Base-by-base conservation (phyloP, 2,113 vertebrate genomes). In the Antigone vipio region DNA sequence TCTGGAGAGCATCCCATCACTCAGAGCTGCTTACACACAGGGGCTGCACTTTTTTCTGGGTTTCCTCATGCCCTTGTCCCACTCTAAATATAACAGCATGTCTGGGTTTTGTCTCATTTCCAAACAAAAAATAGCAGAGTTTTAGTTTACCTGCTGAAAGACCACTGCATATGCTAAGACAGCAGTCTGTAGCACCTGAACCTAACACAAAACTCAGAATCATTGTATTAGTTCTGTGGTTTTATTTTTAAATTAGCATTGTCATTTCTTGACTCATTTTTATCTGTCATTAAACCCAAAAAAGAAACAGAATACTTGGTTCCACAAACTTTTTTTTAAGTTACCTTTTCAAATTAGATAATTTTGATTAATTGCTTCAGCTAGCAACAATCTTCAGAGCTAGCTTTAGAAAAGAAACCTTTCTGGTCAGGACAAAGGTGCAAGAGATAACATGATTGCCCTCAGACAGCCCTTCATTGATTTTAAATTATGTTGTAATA, bases 161-260 rank as follows among this genome's bases (percentile, higher is more conserved):
- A 12, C 11, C 30, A n/a, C 50, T 62, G 56, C 40, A 22, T 0
- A 0, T 26, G 26, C 67, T n/a, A 47, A 44, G 44, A 24, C 9
- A 2, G 15, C 3, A 3, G 4, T n/a, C 16, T 40, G 27, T 23
- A 9, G 1, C 20, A 9, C 15, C 49, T 67, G 55, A 59, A 35
- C 52, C 35, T 45, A 50, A 45, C 22, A 26, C 1, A 1, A 56
- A 78, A 16, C 29, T 21, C 60, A 68, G 52, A 50, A 50, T 5
- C 4, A 2, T 12, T 58, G 4, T 8, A 9, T 68, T 34, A 13
- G 17, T 35, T 52, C 40, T 49, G 27, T 27, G 24, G 11, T 2
- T 68, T 87, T 64, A 9, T 32, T 53, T 40, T 88, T 42, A 34
- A 77, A 44, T 35, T 59, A 66, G 14, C 9, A 1, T 47, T 29